Base-by-base conservation (phyloP, 2,797 vertebrate species). In the Hephaestus fuliginosus region DNA sequence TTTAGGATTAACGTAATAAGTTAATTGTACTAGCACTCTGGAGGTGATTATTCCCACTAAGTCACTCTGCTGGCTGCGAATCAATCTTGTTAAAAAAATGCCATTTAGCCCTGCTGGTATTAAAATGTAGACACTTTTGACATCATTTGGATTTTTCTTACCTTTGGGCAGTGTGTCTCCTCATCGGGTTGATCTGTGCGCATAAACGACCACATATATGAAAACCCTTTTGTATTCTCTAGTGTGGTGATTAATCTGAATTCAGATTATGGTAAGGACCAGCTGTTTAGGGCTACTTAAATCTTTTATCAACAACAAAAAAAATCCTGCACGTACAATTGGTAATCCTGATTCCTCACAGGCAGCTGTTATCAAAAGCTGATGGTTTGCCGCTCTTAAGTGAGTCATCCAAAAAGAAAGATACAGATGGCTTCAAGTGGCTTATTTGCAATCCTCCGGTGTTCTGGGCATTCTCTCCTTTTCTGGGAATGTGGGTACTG, bases 401-500 rank as follows among this genome's bases (percentile, higher is more conserved):
- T 7, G 36, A 78, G 9, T 53, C 46, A 64, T 12, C 36, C 12
- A 22, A 69, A 70, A 61, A 58, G 1, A 12, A 60, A 20, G 11
- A 22, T n/a, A 61, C 49, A 70, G 39, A 70, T 53, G 22, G 65
- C 11, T 61, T 65, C 49, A 65, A 13, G 20, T 57, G 22, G 57
- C 51, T 68, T 68, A 61, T 43, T 64, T 14, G 0, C 39, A 36
- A 1, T 62, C 14, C 10, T 49, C 17, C 5, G 10, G 39, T 49
- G 56, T 17, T n/a, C 30, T 14, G 11, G 0, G 25, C 3, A 7
- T 43, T 3, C 13, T 5, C 4, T 9, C 20, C 3, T 48, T 56
- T 89, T 67, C 61, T 28, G 28, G 14, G 83, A 83, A 69, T 11
- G 25, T 70, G 17, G 7, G 1, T 71, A 74, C n/a, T 20, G 33